Evolutionary conservation across 2,113 vertebrate genomes (phyloP), one percentile per base, ranked within the genome.

Genomic region (Galbula dea): DNA sequence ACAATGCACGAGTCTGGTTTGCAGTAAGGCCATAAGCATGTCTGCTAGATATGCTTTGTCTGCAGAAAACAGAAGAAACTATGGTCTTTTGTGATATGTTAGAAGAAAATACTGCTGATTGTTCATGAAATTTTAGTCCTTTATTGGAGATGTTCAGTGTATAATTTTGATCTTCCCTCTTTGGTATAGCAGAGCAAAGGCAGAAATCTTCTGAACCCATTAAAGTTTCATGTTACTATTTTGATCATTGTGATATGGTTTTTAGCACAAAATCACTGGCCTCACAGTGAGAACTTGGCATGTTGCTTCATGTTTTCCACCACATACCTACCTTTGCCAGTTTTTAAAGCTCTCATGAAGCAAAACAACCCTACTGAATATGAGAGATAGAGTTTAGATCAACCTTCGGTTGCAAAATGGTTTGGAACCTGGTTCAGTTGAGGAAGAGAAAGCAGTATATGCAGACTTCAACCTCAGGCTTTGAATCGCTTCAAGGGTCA

Each of bases 241-340:
- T 92, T 83, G 72, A 86, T 89, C 68, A 45, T 88, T 0, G 3
- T 74, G 68, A 59, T 87, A 92, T 11, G 20, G 13, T 68, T 97
- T 97, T 95, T 61, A 80, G 82, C 84, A 90, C 41, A 80, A 86
- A 95, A 93, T 93, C 75, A 37, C 26, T 1, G 7, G 83, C 88
- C 79, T 96, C 22, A 55, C 54, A 58, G 57, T 29, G 78, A 95
- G 68, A 7, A 11, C 84, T 94, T 9, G 41, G 83, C 86, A 0
- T 93, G 93, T 97, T 94, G 72, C 65, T 97, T 97, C 96, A 76
- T 86, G 97, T 94, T 97, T 97, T 93, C 78, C 41, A 55, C 91
- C 95, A 66, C 89, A 80, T 93, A 4, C 30, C 26, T 51, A 39
- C 81, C 51, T 89, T 78, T 75, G 88, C 94, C 83, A 94, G 93